These are phyloP conservation scores for Sciaenops ocellatus DNA, from an alignment of 2,797 vertebrate species.

Conservation along the genomic window DNA sequence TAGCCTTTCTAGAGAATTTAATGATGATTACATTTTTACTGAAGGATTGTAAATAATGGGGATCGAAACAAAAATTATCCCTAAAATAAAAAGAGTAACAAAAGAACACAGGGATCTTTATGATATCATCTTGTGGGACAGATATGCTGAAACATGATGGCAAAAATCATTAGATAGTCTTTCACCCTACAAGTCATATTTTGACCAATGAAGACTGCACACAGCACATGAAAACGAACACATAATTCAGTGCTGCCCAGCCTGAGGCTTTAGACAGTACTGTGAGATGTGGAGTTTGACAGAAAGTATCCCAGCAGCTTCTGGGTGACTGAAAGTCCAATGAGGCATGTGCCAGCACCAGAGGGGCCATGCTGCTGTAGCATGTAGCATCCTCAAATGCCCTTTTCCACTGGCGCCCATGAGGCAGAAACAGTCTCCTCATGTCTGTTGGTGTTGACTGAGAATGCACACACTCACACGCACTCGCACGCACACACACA, in stretches of 20 bases:
- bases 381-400: constrained; percentile 37
- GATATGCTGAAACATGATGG: not conserved
- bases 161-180: not conserved
- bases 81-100: not conserved
- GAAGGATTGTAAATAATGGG: not conserved
- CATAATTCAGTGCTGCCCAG: not conserved
- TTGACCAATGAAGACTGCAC: not conserved
- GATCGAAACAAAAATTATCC: not conserved
- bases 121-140: no score
- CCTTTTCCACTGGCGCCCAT: not conserved
- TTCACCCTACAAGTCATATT: not conserved
- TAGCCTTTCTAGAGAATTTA: not conserved
- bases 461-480: not conserved
- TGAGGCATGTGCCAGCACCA: constrained; percentile 26
- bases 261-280: not conserved
- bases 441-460: constrained; percentile 20
- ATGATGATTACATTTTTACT: not conserved
- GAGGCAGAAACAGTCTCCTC: constrained; percentile 28
- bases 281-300: constrained; percentile 31
- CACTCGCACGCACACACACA: not conserved
- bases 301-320: constrained; percentile 51
- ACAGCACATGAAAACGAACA: constrained; percentile 17
- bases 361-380: constrained; percentile 27
- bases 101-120: no score
- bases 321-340: constrained; percentile 23